phyloP scores from a whole-genome alignment of 2,113 vertebrate genomes.

The Tenrec ecaudatus region DNA sequence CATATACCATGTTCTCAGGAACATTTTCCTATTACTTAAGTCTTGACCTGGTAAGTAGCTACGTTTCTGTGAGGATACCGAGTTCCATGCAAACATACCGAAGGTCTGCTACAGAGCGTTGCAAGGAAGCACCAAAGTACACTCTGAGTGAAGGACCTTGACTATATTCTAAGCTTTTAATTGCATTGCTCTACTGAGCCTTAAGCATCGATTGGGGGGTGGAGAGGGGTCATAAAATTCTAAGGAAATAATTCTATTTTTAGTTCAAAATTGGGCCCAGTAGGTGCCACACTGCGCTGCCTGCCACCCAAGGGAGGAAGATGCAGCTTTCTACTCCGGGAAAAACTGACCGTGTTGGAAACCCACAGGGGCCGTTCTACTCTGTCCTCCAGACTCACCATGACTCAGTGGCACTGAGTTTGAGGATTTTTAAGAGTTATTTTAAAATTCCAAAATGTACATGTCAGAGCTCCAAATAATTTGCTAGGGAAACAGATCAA shows the following conservation, averaged over 20 bases:
- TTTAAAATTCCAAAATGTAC: no score
- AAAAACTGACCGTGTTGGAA: no score
- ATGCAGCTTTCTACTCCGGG: no score
- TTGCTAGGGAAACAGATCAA: background rate
- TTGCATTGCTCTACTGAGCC: background rate
- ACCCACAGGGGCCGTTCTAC: no score
- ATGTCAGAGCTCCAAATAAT: constrained; percentile 20
- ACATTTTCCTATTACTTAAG: background rate
- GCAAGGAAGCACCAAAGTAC: background rate
- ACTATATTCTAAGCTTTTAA: background rate
- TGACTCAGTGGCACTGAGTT: no score
- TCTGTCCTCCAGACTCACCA: no score
- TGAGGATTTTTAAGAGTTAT: no score
- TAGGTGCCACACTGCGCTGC: no score
- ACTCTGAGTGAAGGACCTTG: background rate
- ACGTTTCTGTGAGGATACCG: background rate
- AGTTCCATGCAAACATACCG: background rate
- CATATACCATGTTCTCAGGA: no score
- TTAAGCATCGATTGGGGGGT: background rate
- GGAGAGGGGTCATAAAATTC: background rate
- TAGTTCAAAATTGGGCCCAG: background rate
- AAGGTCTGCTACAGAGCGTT: background rate
- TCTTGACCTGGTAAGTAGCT: background rate
- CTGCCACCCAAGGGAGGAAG: no score
- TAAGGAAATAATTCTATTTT: constrained; percentile 23